phyloP scores from a whole-genome alignment of 2,888 invertebrate species.

The Caenorhabditis becei region DNA sequence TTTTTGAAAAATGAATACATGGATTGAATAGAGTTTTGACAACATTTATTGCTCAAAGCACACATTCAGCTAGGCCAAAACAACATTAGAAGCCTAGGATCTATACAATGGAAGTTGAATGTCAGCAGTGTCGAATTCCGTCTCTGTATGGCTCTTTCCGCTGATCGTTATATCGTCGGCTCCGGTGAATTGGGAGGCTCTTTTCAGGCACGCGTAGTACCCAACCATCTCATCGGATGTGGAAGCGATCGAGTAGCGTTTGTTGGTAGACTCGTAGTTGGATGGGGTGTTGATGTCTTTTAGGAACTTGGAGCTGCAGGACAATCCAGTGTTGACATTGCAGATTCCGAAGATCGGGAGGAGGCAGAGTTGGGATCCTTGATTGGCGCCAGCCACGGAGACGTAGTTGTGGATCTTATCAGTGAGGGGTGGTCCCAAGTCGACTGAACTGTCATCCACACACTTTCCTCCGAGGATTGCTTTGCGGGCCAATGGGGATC shows the following conservation, averaged over 20 bases:
- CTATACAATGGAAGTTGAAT: slow-evolving; percentile 11
- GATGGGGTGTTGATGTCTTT: slow-evolving; percentile 73
- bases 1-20: too few species aligned
- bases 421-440: slow-evolving; percentile 75
- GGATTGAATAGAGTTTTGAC: too few species aligned
- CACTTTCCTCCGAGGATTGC: slow-evolving; percentile 75
- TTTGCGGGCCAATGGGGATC: slow-evolving; percentile 73
- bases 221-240: slow-evolving; percentile 42
- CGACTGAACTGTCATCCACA: slow-evolving; percentile 70
- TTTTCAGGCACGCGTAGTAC: slow-evolving; percentile 31
- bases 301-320: slow-evolving; percentile 73
- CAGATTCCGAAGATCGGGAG: slow-evolving; percentile 72
- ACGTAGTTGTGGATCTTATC: slow-evolving; percentile 73
- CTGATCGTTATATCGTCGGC: slow-evolving; percentile 28
- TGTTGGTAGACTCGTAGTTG: slow-evolving; percentile 44
- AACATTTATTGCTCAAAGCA: too few species aligned
- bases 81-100: too few species aligned
- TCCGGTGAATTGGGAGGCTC: too few species aligned
- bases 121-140: slow-evolving; percentile 41
- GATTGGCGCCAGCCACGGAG: slow-evolving; percentile 74
- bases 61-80: too few species aligned
- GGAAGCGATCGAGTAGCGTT: slow-evolving; percentile 42
- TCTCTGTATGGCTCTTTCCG: slow-evolving; percentile 32
- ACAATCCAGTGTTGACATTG: slow-evolving; percentile 73
- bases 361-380: slow-evolving; percentile 74